Conservation (phyloP, 2,888 invertebrate genomes). For the Cephus sareptanus region DNA sequence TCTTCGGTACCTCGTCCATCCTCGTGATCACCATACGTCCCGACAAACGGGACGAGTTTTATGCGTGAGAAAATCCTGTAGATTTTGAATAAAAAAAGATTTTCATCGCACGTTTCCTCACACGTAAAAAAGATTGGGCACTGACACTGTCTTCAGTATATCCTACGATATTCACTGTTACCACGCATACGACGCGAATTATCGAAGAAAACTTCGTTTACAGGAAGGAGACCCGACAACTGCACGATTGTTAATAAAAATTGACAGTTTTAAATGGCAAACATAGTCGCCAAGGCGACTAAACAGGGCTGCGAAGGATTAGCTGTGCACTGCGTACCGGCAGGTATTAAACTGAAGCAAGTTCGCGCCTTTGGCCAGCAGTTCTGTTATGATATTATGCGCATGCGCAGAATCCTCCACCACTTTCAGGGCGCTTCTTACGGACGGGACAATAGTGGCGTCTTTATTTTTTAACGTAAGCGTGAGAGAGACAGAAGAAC, state of each 20-base stretch:
- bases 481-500: neutral
- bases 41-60: neutral
- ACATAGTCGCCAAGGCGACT: neutral
- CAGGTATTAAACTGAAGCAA: neutral
- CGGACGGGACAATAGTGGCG: neutral
- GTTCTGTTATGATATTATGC: neutral
- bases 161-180: neutral
- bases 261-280: neutral
- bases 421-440: neutral
- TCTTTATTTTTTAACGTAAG: neutral
- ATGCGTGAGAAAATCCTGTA: neutral
- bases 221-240: neutral
- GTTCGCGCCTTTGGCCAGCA: neutral
- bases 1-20: slow-evolving; percentile 46
- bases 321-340: neutral
- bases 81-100: neutral
- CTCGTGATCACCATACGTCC: neutral
- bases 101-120: neutral
- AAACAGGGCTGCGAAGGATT: too few relatives aligned
- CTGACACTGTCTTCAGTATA: neutral
- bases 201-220: neutral
- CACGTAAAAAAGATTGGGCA: neutral
- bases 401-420: neutral
- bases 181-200: neutral
- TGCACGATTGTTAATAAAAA: neutral